Conservation (phyloP, 2,888 invertebrate genomes). For the Apodemia mormo region DNA sequence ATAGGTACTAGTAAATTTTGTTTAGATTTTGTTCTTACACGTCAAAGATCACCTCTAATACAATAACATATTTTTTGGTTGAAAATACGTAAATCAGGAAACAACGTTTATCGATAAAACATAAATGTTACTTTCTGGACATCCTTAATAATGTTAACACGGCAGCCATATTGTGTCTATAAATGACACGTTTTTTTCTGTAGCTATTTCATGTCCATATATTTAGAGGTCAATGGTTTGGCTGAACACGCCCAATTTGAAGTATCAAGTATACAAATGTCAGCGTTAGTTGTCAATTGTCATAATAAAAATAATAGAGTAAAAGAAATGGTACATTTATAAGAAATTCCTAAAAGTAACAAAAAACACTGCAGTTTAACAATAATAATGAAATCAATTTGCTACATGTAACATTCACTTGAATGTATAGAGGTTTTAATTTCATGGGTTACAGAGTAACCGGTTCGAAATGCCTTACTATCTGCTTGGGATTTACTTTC, state of each 20-base stretch:
- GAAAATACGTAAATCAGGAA: too few species aligned
- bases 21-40: too few species aligned
- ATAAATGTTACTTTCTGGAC: too few species aligned
- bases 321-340: neutral
- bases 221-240: too few species aligned
- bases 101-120: too few species aligned
- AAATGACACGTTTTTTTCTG: too few species aligned
- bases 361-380: neutral
- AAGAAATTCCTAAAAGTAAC: neutral
- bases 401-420: conserved; percentile 41
- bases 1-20: too few species aligned
- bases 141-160: too few species aligned
- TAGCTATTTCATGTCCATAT: too few species aligned
- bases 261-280: neutral
- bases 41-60: too few species aligned
- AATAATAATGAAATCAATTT: conserved; percentile 18
- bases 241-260: neutral
- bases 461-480: conserved; percentile 64
- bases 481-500: conserved; percentile 68
- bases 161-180: too few species aligned
- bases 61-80: too few species aligned
- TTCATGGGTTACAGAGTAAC: conserved; percentile 68
- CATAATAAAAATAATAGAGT: neutral
- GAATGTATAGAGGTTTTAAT: conserved; percentile 56
- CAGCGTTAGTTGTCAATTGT: neutral